Percentiles rank a stretch among this genome's conserved stretches.
phyloP scores from a whole-genome alignment of 2,113 vertebrate genomes.

The Motacilla tschutschensis region DNA sequence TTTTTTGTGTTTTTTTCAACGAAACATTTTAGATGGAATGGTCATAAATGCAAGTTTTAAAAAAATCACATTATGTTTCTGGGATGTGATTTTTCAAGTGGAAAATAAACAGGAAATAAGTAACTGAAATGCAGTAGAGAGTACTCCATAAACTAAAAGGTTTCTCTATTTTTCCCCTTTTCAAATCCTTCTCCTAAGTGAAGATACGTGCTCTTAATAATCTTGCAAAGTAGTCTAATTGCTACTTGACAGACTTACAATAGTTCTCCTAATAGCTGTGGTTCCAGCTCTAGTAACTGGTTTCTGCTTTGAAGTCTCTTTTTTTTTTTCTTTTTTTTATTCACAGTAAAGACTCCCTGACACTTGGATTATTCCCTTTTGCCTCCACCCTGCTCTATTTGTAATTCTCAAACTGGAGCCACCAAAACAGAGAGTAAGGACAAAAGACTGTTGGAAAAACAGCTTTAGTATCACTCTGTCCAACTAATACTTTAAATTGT shows the following conservation, averaged over 20 bases:
- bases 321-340: background rate
- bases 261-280: slow-evolving; percentile 12
- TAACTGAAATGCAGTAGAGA: slow-evolving; percentile 42
- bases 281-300: slow-evolving; percentile 10
- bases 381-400: slow-evolving; percentile 32
- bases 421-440: background rate
- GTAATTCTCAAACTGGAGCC: slow-evolving; percentile 1
- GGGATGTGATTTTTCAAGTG: slow-evolving; percentile 58
- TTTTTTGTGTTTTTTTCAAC: slow-evolving; percentile 39
- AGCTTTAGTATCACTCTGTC: background rate
- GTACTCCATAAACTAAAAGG: background rate
- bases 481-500: background rate
- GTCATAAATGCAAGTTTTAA: slow-evolving; percentile 55
- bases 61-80: slow-evolving; percentile 55
- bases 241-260: slow-evolving; percentile 21
- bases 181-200: background rate
- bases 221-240: slow-evolving; percentile 32
- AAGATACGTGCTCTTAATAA: slow-evolving; percentile 17
- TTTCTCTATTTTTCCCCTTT: slow-evolving; percentile 14
- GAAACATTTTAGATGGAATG: slow-evolving; percentile 56
- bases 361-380: slow-evolving; percentile 19
- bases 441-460: background rate
- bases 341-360: background rate
- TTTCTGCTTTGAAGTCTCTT: slow-evolving; percentile 25
- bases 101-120: slow-evolving; percentile 69